These are phyloP conservation scores for Entomobrya proxima DNA, from an alignment of 2,888 invertebrate genomes.

Conservation along the genomic window DNA sequence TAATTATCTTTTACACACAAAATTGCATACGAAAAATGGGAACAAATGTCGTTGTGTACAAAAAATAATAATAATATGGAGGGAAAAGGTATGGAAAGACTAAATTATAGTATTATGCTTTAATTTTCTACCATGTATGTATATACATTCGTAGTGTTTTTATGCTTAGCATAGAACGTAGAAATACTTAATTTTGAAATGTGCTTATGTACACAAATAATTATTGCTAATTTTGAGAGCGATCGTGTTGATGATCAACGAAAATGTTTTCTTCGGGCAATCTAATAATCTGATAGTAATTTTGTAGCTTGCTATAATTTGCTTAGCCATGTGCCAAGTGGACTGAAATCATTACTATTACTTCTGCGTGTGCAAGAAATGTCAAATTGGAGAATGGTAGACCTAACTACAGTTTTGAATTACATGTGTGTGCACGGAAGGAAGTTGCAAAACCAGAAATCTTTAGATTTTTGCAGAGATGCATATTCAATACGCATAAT, in stretches of 20 bases:
- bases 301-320: neutral
- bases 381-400: neutral
- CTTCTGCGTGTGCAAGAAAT: neutral
- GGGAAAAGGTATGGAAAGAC: neutral
- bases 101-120: neutral
- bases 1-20: constrained; percentile 14
- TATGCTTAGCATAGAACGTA: neutral
- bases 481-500: neutral
- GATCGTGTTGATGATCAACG: neutral
- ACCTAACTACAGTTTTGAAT: no score
- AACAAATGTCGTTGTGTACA: constrained; percentile 6
- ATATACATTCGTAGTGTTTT: neutral
- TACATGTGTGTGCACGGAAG: neutral
- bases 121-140: neutral
- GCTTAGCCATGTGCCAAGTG: neutral
- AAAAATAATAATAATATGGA: neutral
- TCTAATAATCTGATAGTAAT: neutral
- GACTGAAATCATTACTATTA: neutral
- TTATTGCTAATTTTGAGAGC: neutral
- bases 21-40: neutral
- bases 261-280: constrained; percentile 28
- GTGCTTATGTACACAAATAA: neutral
- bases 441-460: constrained; percentile 55
- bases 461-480: neutral
- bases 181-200: neutral